Evolutionary conservation across 2,113 vertebrate species (phyloP).

Genomic region (Istiophorus platypterus): DNA sequence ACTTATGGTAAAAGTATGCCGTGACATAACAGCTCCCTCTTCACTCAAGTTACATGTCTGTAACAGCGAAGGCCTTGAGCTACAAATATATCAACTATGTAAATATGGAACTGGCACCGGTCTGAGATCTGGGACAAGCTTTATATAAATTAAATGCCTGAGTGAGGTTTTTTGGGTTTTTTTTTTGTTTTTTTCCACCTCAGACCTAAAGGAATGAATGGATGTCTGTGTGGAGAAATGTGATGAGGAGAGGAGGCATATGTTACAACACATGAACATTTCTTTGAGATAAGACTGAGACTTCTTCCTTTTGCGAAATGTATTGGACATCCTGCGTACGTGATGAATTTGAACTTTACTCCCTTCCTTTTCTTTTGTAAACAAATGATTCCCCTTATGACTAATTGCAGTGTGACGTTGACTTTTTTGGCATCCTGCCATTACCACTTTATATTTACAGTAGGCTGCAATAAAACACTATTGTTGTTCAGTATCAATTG

Average conservation of each 20-base stretch:
- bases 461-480: not conserved
- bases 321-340: conserved; percentile 60
- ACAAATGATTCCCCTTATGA: conserved; percentile 34
- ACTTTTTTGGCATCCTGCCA: not conserved
- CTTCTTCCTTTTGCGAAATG: conserved; percentile 18
- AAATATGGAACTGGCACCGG: conserved; percentile 24
- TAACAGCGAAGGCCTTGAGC: conserved; percentile 28
- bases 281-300: not conserved
- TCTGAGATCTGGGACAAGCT: not conserved
- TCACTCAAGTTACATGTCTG: conserved; percentile 48
- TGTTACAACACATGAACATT: not conserved
- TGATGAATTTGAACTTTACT: conserved; percentile 9
- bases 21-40: conserved; percentile 37
- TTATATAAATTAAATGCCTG: conserved; percentile 5
- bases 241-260: not conserved
- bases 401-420: too few relatives aligned
- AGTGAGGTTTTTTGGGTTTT: not conserved
- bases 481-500: not conserved
- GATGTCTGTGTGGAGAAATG: not conserved
- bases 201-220: not conserved
- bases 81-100: conserved; percentile 7
- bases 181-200: too few relatives aligned
- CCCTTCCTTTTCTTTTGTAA: conserved; percentile 44
- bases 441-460: conserved; percentile 14
- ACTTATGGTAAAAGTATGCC: conserved; percentile 59